Evolutionary conservation across 2,797 vertebrate species (phyloP).

Genomic region (Lerista edwardsae): DNA sequence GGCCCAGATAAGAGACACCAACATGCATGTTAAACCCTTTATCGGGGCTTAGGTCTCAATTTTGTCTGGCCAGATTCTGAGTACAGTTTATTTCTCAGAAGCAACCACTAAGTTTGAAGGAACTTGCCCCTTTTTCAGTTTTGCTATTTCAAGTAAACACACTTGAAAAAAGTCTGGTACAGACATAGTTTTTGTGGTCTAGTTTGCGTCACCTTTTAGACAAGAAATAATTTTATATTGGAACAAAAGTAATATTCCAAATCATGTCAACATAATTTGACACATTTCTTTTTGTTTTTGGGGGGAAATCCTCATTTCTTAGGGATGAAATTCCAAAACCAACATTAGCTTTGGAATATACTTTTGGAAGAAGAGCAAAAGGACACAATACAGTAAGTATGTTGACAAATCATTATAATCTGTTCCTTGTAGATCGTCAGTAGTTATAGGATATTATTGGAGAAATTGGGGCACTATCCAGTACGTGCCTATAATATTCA

Average conservation of each 20-base stretch:
- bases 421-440: not conserved
- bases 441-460: not conserved
- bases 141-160: not conserved
- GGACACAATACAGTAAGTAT: constrained; percentile 89
- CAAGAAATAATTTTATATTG: constrained; percentile 1
- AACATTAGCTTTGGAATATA: constrained; percentile 94
- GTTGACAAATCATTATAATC: not conserved
- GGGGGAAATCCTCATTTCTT: constrained; percentile 33
- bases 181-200: not conserved
- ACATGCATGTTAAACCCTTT: not conserved
- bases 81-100: not conserved
- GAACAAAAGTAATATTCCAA: not conserved
- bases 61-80: not conserved
- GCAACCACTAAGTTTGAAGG: not conserved
- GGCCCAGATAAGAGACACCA: not conserved
- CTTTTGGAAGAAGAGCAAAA: constrained; percentile 88
- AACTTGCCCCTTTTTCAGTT: not conserved
- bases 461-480: not conserved
- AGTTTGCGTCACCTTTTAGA: not conserved
- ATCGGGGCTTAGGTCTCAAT: not conserved
- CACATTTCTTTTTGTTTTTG: not conserved
- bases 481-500: not conserved
- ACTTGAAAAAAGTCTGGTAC: not conserved
- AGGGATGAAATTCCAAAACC: constrained; percentile 94
- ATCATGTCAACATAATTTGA: constrained; percentile 23